These are phyloP conservation scores for Cuniculus paca DNA, from an alignment of 2,797 vertebrate species.

Conservation along the genomic window DNA sequence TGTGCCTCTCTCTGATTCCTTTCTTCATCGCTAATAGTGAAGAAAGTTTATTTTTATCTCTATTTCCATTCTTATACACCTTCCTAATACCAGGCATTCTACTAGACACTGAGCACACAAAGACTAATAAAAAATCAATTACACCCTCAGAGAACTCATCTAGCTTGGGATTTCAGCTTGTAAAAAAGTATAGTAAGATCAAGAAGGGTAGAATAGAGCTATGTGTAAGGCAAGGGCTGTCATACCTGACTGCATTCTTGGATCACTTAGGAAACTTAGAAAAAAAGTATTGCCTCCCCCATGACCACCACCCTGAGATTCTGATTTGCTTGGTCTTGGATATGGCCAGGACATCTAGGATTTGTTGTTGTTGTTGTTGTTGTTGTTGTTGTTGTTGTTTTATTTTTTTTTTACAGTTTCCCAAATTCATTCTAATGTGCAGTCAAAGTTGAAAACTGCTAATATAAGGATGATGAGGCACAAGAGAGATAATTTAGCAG, in stretches of 20 bases:
- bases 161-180: background rate
- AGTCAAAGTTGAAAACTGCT: background rate
- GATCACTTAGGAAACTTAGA: background rate
- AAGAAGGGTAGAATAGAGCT: background rate
- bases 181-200: background rate
- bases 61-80: background rate
- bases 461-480: background rate
- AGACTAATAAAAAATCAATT: background rate
- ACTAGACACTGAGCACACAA: background rate
- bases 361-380: too few relatives aligned
- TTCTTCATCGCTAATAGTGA: background rate
- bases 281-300: background rate
- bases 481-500: background rate
- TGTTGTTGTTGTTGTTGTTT: too few relatives aligned
- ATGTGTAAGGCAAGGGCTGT: background rate
- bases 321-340: background rate
- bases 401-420: background rate
- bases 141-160: background rate
- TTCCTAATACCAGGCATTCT: background rate
- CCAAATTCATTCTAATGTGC: background rate
- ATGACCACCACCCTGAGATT: background rate
- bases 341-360: background rate
- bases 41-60: conserved; percentile 15
- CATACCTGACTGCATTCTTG: background rate
- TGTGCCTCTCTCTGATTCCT: background rate